Evolutionary conservation across 2,113 vertebrate genomes (phyloP), one percentile per base, ranked within the genome.

Genomic region (Siniperca chuatsi): DNA sequence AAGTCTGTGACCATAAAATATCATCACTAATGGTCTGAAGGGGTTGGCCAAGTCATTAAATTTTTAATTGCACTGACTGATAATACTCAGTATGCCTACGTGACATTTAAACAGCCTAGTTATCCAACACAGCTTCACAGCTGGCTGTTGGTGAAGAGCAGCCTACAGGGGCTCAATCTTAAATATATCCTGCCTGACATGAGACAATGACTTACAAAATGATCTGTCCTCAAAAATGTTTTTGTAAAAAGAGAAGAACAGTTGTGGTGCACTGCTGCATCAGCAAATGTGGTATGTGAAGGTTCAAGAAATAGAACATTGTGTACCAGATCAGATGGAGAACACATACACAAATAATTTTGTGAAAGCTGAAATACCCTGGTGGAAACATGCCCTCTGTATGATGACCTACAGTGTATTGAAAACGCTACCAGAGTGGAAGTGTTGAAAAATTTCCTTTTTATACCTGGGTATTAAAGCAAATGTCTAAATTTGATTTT

Each of bases 201-300:
- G 15, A 60, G 35, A 11, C 35, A 18, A 2, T 57, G 29, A 78
- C 3, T 21, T 48, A 3, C 29, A 52, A 57, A 72, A 65, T 8
- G 5, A 46, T 75, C 46, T 15, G 35, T 55, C 8, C 2, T 75
- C 11, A 4, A 29, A 33, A 40, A 8, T 23, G 15, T 72, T 58
- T 42, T 40, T 37, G 40, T 69, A 33, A 68, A 68, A 73, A 29
- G 44, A 18, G 57, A 82, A 74, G 74, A 54, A 6, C 6, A 55
- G 52, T 37, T 5, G 33, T 18, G 10, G 52, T 5, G 4, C 6
- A 35, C 15, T 81, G 29, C 29, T 81, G 33, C 8, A 0, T 85
- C 84, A 84, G 46, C 69, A 72, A 15, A 12, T 37, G 69, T 65
- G 73, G 48, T 76, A 1, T 48, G 21, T 66, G 78, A 78, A 57